phyloP scores from a whole-genome alignment of 2,888 invertebrate genomes.

The Drosophila emarginata region DNA sequence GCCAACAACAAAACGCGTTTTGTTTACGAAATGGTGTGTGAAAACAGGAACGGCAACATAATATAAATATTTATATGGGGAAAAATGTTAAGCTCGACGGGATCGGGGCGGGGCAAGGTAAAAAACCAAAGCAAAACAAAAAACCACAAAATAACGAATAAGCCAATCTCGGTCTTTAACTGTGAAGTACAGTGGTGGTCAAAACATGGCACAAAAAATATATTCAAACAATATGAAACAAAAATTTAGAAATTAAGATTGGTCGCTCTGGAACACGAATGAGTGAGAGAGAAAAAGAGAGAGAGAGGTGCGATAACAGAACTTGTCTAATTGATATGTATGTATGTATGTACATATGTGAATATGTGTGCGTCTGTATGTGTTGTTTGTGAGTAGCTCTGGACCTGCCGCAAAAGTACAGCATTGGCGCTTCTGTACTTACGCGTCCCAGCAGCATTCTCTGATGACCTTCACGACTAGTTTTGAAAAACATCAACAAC shows the following conservation, averaged over 20 bases:
- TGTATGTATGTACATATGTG: background rate
- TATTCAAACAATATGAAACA: conserved; percentile 10
- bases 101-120: conserved; percentile 44
- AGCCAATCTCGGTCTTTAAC: conserved; percentile 33
- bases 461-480: conserved; percentile 67
- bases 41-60: conserved; percentile 61
- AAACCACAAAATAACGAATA: conserved; percentile 38
- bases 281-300: conserved; percentile 2
- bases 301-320: conserved; percentile 33
- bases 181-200: conserved; percentile 63
- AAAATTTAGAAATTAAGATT: background rate
- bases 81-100: conserved; percentile 33
- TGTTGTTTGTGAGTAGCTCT: background rate
- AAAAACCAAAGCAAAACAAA: conserved; percentile 63
- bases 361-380: background rate
- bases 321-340: conserved; percentile 39
- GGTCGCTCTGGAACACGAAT: background rate
- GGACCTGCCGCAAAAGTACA: conserved; percentile 41
- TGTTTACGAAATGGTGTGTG: conserved; percentile 68
- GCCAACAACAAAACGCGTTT: conserved; percentile 70
- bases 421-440: conserved; percentile 59
- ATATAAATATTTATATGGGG: conserved; percentile 61
- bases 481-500: conserved; percentile 59
- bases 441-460: conserved; percentile 38
- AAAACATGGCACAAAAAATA: conserved; percentile 52